These are phyloP conservation scores for Rhea americana DNA, from an alignment of 2,113 vertebrate species.

Conservation along the genomic window DNA sequence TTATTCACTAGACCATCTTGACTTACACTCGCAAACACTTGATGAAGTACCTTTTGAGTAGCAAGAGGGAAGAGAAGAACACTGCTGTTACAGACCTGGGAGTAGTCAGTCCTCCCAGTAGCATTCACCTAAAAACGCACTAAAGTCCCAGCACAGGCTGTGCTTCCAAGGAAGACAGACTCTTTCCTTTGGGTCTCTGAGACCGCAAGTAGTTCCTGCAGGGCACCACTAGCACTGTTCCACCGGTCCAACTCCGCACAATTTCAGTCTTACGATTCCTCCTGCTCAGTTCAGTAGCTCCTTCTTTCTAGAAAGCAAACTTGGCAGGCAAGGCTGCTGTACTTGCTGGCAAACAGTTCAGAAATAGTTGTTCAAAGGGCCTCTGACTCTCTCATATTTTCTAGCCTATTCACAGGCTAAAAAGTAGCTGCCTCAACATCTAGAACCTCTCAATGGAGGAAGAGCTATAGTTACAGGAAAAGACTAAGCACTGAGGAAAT, in stretches of 20 bases:
- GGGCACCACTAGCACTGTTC: not conserved
- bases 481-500: not conserved
- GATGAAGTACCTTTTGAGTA: not conserved
- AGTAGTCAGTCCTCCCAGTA: not conserved
- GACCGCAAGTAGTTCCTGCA: not conserved
- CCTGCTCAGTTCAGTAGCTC: not conserved
- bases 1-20: not conserved
- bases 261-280: not conserved
- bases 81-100: not conserved
- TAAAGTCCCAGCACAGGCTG: accelerated
- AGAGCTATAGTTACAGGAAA: not conserved
- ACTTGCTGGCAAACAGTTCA: not conserved
- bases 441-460: not conserved
- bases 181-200: accelerated
- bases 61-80: not conserved
- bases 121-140: not conserved
- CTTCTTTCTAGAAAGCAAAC: not conserved
- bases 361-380: not conserved
- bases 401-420: not conserved
- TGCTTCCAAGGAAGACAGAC: not conserved
- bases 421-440: not conserved
- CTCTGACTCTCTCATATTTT: not conserved
- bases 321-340: not conserved
- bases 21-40: accelerated
- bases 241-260: not conserved